Evolutionary conservation across 30 jellyfish, hydroid and myxozoan species (phyloP).

Genomic region (Cassiopea xamachana): DNA sequence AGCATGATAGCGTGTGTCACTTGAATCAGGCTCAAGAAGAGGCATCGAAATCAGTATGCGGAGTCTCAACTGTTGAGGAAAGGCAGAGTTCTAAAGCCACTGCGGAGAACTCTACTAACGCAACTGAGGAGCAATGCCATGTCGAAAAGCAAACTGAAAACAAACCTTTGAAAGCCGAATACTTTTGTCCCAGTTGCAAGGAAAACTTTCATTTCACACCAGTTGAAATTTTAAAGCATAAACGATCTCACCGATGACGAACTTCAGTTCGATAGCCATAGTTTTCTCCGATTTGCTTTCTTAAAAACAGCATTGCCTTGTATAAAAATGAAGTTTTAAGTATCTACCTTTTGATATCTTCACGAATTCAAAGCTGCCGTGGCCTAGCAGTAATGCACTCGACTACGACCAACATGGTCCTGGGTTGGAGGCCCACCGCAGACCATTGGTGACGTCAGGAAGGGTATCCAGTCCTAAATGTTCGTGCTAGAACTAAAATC

Average conservation of each 20-base stretch:
- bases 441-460: too few relatives aligned
- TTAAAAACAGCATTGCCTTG: background rate
- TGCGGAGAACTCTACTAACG: background rate
- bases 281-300: background rate
- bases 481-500: too few relatives aligned
- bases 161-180: conserved; percentile 17
- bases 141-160: background rate
- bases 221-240: conserved; percentile 83
- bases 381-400: too few relatives aligned
- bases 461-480: too few relatives aligned
- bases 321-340: too few relatives aligned
- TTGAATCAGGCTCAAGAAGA: conserved; percentile 8
- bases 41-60: background rate
- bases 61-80: background rate
- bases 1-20: conserved; percentile 82
- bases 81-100: background rate
- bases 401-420: too few relatives aligned
- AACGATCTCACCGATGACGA: conserved; percentile 55
- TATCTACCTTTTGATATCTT: too few relatives aligned
- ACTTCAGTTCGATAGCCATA: background rate
- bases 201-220: conserved; percentile 68
- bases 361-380: too few relatives aligned
- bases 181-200: conserved; percentile 76
- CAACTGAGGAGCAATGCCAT: background rate
- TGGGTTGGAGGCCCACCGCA: too few relatives aligned